These are phyloP conservation scores for Bufotes viridis DNA, from an alignment of 2,797 vertebrate genomes.

Conservation along the genomic window DNA sequence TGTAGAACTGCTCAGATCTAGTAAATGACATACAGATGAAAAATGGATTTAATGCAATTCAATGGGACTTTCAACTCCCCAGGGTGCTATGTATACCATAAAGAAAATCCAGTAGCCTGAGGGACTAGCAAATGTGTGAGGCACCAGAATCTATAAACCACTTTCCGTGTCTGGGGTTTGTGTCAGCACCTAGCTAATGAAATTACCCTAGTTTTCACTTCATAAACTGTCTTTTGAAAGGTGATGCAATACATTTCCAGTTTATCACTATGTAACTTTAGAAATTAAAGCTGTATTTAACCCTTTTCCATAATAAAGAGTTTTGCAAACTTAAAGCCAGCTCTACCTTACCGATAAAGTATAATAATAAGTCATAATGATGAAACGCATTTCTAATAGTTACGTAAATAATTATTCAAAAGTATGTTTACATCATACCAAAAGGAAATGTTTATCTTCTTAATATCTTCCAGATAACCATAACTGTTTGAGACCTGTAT, in stretches of 20 bases:
- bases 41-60: neutral
- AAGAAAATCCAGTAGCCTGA: neutral
- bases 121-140: neutral
- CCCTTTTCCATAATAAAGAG: neutral
- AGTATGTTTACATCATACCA: no score
- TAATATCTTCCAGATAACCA: no score
- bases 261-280: neutral
- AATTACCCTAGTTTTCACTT: neutral
- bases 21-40: neutral
- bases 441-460: no score
- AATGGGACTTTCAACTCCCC: neutral
- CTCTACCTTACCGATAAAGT: neutral
- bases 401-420: neutral
- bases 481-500: no score
- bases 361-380: neutral
- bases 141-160: constrained; percentile 1
- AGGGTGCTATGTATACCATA: neutral
- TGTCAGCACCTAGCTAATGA: neutral
- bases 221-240: neutral
- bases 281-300: neutral
- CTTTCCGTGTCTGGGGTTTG: neutral
- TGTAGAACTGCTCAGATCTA: neutral
- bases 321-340: neutral
- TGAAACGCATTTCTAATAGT: neutral
- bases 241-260: neutral